Conservation (phyloP, 2,113 vertebrate genomes). For the Microcebus murinus region DNA sequence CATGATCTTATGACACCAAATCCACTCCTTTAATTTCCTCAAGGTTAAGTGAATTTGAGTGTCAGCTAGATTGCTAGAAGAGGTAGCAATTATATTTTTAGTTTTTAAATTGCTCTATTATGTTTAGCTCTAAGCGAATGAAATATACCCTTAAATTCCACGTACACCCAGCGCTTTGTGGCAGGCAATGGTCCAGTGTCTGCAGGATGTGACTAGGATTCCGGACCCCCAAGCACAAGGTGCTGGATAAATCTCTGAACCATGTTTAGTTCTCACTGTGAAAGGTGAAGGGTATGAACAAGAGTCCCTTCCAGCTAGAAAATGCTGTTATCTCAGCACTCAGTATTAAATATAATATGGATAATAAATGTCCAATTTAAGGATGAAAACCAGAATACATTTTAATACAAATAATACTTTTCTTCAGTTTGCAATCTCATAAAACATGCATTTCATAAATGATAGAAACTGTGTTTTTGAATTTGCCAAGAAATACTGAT, state of each 20-base stretch:
- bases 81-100: background rate
- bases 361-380: background rate
- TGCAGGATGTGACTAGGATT: background rate
- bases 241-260: background rate
- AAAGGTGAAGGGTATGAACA: background rate
- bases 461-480: background rate
- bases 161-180: background rate
- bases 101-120: background rate
- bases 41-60: slow-evolving; percentile 11
- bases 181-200: background rate
- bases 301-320: background rate
- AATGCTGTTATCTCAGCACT: background rate
- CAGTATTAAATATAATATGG: background rate
- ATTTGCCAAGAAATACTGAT: background rate
- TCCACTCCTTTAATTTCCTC: background rate
- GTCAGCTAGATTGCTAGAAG: background rate
- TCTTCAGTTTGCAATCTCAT: background rate
- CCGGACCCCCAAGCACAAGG: background rate
- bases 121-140: background rate
- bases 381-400: background rate
- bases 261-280: background rate
- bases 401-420: background rate
- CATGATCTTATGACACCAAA: background rate
- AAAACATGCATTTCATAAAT: background rate
- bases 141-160: background rate